A percentile compares a stretch with the other conserved stretches of the same genome.
phyloP scores from a whole-genome alignment of 2,797 vertebrate genomes.

The Aldrovandia affinis region DNA sequence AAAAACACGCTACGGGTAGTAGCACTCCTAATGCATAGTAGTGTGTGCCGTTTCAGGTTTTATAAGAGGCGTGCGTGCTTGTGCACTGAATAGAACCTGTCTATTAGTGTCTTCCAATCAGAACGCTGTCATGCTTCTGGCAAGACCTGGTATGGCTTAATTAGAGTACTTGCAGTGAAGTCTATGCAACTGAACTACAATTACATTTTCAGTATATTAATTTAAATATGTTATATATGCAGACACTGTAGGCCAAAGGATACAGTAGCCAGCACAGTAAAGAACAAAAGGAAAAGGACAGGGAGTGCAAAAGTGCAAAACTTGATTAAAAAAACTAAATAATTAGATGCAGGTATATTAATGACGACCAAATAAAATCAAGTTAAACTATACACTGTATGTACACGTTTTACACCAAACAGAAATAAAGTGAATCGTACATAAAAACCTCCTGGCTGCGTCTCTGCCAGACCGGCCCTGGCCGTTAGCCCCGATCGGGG shows the following conservation, averaged over 20 bases:
- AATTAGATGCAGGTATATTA: slow-evolving; percentile 36
- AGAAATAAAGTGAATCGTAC: background rate
- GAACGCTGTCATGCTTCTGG: too few species aligned
- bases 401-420: background rate
- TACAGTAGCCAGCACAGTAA: too few species aligned
- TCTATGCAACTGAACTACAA: slow-evolving; percentile 53
- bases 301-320: slow-evolving; percentile 58
- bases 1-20: slow-evolving; percentile 49
- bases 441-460: background rate
- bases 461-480: too few species aligned
- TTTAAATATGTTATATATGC: slow-evolving; percentile 16
- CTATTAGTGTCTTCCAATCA: too few species aligned
- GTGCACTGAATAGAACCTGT: too few species aligned
- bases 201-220: slow-evolving; percentile 60
- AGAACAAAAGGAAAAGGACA: too few species aligned
- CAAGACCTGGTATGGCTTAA: too few species aligned
- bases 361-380: slow-evolving; percentile 38
- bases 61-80: too few species aligned
- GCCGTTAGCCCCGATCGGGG: too few species aligned
- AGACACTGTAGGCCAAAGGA: too few species aligned
- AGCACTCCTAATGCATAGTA: slow-evolving; percentile 61
- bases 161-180: too few species aligned
- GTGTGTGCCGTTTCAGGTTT: too few species aligned
- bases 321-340: slow-evolving; percentile 30
- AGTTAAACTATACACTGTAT: background rate